Conservation (phyloP, 2,113 vertebrate genomes). For the Turdus rufiventris region DNA sequence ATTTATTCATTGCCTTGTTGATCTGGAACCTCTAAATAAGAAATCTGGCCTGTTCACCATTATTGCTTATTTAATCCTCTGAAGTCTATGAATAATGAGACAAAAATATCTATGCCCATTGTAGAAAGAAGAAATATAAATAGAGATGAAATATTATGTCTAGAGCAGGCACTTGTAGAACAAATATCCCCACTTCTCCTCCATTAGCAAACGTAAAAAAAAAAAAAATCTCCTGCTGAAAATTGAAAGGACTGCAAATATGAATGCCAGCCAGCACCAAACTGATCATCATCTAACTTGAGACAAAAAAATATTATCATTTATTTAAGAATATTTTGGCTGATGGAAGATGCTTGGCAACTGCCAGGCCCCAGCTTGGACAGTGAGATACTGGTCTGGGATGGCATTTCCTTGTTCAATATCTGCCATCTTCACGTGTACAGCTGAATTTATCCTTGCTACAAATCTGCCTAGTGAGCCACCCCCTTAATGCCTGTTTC, state of each 20-base stretch:
- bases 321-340: not conserved
- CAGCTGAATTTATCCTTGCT: not conserved
- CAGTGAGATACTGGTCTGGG: not conserved
- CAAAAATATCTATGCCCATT: not conserved
- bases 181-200: not conserved
- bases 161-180: not conserved
- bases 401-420: not conserved
- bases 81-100: not conserved
- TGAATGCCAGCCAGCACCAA: not conserved
- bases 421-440: not conserved
- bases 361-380: not conserved
- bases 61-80: conserved; percentile 33
- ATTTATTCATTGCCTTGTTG: conserved; percentile 5
- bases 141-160: not conserved
- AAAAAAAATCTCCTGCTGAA: not conserved
- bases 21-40: conserved; percentile 22
- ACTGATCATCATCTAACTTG: not conserved
- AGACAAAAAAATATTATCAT: not conserved
- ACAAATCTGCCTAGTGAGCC: not conserved
- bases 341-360: not conserved
- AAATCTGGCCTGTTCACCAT: not conserved
- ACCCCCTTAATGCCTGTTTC: not conserved
- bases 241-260: not conserved
- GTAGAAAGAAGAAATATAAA: not conserved
- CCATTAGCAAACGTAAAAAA: not conserved